Evolutionary conservation across 2,797 vertebrate species (phyloP), one percentile per base, ranked within the genome.

Genomic region (Heliangelus exortis): DNA sequence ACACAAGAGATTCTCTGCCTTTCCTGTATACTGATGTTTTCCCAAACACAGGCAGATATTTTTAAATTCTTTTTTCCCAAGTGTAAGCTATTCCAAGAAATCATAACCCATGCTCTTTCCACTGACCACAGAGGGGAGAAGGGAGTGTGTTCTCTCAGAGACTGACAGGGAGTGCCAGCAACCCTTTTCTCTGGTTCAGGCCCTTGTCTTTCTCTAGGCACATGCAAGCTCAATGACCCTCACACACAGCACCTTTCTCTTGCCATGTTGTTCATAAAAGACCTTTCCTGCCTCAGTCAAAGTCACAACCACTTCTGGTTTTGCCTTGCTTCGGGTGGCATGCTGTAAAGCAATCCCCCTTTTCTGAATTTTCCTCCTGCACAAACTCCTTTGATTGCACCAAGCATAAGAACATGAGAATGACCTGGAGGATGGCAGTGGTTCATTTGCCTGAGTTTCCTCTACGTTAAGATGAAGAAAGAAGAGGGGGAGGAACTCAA

Each of bases 401-500:
- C 67, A 69, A 68, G 63, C 41, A 84, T 68, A 86, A 79, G 21
- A 71, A 67, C 91, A 79, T 12, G 23, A 79, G 75, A 84, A 66
- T 2, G 45, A 45, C 63, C 31, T 26, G 5, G 23, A 78, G 72
- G 61, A 81, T 0, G 1, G 68, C 63, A 89, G 59, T 6, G 23
- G 7, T 48, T 78, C 45, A 43, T 66, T 81, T 89, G 73, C 82
- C 57, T 53, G 67, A 68, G 43, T 54, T 82, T 73, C 68, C 43
- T 53, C 66, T 74, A 20, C 26, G n/a, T 67, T 51, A 96, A 51
- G 65, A 71, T 3, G 34, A 96, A 86, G 77, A 91, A 84, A 55
- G 41, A 33, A 77, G 75, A 94, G 50, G 72, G 85, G 92, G 83
- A 96, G 93, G 58, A 65, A 66, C 78, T 47, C 83, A 76, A 26